These are phyloP conservation scores for Melanostoma scalare DNA, from an alignment of 2,888 invertebrate species.

Conservation along the genomic window DNA sequence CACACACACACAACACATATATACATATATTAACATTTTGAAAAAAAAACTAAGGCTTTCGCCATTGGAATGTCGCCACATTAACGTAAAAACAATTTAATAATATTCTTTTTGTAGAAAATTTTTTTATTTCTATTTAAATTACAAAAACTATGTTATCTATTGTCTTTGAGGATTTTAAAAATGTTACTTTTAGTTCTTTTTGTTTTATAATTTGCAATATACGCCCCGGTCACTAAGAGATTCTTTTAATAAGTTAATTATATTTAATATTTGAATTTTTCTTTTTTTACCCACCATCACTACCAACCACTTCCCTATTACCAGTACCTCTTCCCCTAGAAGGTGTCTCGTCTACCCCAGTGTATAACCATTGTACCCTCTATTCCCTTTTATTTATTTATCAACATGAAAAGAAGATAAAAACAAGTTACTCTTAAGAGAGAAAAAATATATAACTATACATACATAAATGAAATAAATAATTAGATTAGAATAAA, in stretches of 20 bases:
- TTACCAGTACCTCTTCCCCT: neutral
- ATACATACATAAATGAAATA: conserved; percentile 55
- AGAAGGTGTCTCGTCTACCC: conserved; percentile 25
- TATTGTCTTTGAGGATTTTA: neutral
- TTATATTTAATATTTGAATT: conserved; percentile 36
- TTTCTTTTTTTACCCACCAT: neutral
- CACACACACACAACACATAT: conserved; percentile 44
- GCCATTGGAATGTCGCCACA: conserved; percentile 27
- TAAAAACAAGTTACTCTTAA: conserved; percentile 57
- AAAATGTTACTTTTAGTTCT: conserved; percentile 27
- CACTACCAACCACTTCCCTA: neutral
- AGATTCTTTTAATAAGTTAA: conserved; percentile 57
- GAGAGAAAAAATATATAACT: conserved; percentile 23
- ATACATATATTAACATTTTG: conserved; percentile 42
- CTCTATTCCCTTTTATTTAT: conserved; percentile 50
- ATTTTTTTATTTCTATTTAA: conserved; percentile 34
- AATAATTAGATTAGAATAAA: conserved; percentile 66
- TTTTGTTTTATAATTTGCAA: conserved; percentile 58
- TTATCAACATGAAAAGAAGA: conserved; percentile 42
- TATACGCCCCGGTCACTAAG: conserved; percentile 60
- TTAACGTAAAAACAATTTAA: conserved; percentile 6
- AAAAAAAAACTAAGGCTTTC: conserved; percentile 36
- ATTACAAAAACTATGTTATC: conserved; percentile 5
- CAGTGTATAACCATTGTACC: neutral
- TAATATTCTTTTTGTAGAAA: conserved; percentile 26